Percentiles rank a stretch among this genome's conserved stretches.
Conservation (phyloP, 2,888 invertebrate species). For the Phyllotreta striolata region DNA sequence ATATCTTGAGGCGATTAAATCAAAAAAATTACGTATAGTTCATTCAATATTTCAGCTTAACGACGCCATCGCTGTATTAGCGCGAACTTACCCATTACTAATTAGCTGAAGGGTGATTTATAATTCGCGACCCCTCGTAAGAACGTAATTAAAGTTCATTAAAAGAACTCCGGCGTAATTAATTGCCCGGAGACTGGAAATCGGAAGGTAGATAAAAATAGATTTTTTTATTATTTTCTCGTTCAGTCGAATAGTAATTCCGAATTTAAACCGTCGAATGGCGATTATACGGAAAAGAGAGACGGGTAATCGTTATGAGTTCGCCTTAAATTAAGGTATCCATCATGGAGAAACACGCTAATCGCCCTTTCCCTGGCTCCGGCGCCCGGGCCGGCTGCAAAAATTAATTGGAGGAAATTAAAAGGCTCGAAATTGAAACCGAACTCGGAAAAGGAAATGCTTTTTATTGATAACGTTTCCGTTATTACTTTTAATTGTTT, state of each 20-base stretch:
- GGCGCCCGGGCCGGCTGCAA: slow-evolving; percentile 34
- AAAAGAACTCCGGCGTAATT: slow-evolving; percentile 60
- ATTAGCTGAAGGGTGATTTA: too few relatives aligned
- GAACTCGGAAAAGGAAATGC: slow-evolving; percentile 17
- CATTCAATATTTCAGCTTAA: too few relatives aligned
- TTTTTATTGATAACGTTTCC: slow-evolving; percentile 25
- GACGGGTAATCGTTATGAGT: slow-evolving; percentile 41
- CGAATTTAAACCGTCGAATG: slow-evolving; percentile 13
- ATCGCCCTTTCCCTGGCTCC: slow-evolving; percentile 42
- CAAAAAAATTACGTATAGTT: too few relatives aligned
- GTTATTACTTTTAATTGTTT: slow-evolving; percentile 22
- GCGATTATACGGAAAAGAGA: slow-evolving; percentile 3
- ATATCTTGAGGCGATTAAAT: too few relatives aligned
- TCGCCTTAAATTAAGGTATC: slow-evolving; percentile 49
- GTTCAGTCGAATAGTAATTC: not conserved
- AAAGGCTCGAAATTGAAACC: slow-evolving; percentile 30
- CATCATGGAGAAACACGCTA: slow-evolving; percentile 44
- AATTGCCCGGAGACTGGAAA: too few relatives aligned
- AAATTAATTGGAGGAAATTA: slow-evolving; percentile 39
- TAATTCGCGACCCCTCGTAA: too few relatives aligned
- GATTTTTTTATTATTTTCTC: slow-evolving; percentile 17
- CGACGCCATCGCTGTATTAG: too few relatives aligned
- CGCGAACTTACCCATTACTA: too few relatives aligned
- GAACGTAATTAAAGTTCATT: slow-evolving; percentile 65
- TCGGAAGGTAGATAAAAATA: too few relatives aligned